Conservation (phyloP, 2,888 invertebrate genomes). For the Cinara cedri region DNA sequence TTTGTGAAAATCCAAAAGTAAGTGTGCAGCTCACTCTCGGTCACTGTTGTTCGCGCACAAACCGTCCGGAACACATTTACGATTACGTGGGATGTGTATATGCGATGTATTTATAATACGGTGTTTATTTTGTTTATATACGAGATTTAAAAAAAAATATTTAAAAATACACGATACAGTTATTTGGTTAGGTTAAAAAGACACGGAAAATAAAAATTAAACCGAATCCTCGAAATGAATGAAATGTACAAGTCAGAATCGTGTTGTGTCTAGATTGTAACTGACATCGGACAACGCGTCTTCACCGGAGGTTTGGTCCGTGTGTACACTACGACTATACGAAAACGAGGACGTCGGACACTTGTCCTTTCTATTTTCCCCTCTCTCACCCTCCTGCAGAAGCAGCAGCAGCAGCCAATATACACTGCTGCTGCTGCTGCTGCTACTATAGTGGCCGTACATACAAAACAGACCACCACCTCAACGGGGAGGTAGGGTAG, state of each 20-base stretch:
- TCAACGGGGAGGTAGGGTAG: background rate
- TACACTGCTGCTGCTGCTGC: too few relatives aligned
- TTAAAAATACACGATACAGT: background rate
- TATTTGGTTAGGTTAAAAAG: background rate
- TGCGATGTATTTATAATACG: too few relatives aligned
- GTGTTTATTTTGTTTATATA: background rate
- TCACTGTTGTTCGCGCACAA: conserved; percentile 46
- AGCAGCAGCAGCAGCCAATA: too few relatives aligned
- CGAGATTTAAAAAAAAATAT: background rate
- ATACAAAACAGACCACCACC: conserved; percentile 19
- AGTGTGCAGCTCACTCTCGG: background rate
- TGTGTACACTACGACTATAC: background rate
- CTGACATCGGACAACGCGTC: conserved; percentile 37
- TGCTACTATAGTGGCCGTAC: background rate
- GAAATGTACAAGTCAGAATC: conserved; percentile 18
- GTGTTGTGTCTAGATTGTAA: conserved; percentile 42
- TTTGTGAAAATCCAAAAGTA: conserved; percentile 28
- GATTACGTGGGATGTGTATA: conserved; percentile 9
- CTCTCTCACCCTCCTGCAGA: background rate
- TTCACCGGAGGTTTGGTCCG: conserved; percentile 27
- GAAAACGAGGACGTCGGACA: conserved; percentile 54
- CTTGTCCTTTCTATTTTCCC: conserved; percentile 55
- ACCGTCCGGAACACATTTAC: conserved; percentile 52
- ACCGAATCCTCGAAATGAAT: background rate
- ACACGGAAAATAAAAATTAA: background rate